Percentiles rank a stretch among this genome's conserved stretches.
Evolutionary conservation across 2,888 invertebrate species (phyloP).

Genomic region (Pyrocoelia pectoralis): DNA sequence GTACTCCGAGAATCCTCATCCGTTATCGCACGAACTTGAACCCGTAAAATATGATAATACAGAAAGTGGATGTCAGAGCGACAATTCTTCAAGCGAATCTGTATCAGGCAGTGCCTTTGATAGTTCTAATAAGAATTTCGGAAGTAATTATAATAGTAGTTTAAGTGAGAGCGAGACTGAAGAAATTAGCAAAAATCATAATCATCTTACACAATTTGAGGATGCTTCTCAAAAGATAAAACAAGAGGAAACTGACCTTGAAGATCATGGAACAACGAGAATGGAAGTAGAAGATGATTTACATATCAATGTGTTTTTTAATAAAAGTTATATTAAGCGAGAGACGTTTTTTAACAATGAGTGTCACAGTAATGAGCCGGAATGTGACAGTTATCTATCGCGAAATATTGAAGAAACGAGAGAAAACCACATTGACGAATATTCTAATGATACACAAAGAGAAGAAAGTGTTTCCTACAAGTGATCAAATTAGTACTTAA

Average conservation of each 20-base stretch:
- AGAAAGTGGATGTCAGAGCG: constrained; percentile 17
- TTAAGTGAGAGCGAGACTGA: constrained; percentile 24
- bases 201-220: not conserved
- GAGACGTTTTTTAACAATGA: too few species aligned
- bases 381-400: too few species aligned
- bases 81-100: constrained; percentile 23
- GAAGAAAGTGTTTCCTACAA: too few species aligned
- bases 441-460: too few species aligned
- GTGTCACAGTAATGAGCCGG: too few species aligned
- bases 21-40: constrained; percentile 59
- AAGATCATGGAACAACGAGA: not conserved
- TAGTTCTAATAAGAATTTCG: constrained; percentile 31
- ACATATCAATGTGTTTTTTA: too few species aligned
- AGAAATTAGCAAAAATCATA: not conserved
- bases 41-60: constrained; percentile 31
- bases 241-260: not conserved
- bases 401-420: too few species aligned
- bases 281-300: too few species aligned
- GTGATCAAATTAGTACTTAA: too few species aligned
- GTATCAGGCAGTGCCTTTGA: constrained; percentile 20
- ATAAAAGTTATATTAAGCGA: too few species aligned
- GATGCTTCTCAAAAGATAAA: not conserved
- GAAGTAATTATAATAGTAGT: constrained; percentile 34
- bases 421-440: too few species aligned
- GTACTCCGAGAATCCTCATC: constrained; percentile 60